Evolutionary conservation across 1,140 invertebrate genomes (phyloP), one percentile per base, ranked within the genome.

Genomic region (Rhopalosiphum maidis): DNA sequence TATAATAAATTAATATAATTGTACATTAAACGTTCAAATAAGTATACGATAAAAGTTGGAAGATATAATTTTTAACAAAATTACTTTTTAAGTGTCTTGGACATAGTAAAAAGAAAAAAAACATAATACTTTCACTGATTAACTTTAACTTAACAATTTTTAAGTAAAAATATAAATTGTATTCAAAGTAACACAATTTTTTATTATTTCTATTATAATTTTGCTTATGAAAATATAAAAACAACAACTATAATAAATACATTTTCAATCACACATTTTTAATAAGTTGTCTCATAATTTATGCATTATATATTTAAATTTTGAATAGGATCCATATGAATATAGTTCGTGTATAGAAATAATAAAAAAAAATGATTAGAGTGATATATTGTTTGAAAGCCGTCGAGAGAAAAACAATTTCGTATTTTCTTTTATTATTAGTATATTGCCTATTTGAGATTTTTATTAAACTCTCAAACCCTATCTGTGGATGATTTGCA

Each of bases 381-480:
- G 3, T 85, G 11, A 85, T 43, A 83, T 85, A 85, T 25, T 85
- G 23, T 85, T 87, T 0, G 6, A 48, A 87, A 87, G 15, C 43
- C 41, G 43, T 77, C 37, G 60, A 82, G 43, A 82, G 21, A 15
- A 83, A 92, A 92, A 92, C 43, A 43, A 51, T 83, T 92, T 83
- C n/a, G 30, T 51, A 48, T 92, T 82, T 82, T 48, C 22, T 82
- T 51, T 92, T 25, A 54, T 51, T 48, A 91, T 77, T 37, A 91
- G 22, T 77, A 83, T 83, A 82, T 30, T 91, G 54, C 68, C 68
- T 91, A 77, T 91, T 51, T 55, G 46, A 51, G 46, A 92, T 92
- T 83, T 82, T 82, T 92, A 90, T 68, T 43, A 43, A 90, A 43
- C 35, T 55, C 88, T 4, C 21, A 86, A 37, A 55, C 48, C 9